Percentiles rank a stretch among this genome's conserved stretches.
These are phyloP conservation scores for Plebejus melissa DNA, from an alignment of 2,888 invertebrate genomes.

Conservation along the genomic window DNA sequence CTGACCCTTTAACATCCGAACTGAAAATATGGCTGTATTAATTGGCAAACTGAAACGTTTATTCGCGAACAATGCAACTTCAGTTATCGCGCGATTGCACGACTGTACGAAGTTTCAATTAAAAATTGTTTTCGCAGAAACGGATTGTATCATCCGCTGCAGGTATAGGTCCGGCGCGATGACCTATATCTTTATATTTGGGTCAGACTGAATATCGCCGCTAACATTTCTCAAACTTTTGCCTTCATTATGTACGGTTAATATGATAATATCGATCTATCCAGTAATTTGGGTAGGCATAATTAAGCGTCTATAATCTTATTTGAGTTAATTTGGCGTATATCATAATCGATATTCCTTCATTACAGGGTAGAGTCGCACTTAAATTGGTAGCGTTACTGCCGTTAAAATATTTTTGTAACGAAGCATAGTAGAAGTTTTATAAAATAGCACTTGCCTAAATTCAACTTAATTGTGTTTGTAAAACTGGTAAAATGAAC, in stretches of 20 bases:
- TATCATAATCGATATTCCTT: neutral
- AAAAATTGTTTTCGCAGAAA: constrained; percentile 48
- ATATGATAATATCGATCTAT: neutral
- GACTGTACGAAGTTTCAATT: constrained; percentile 51
- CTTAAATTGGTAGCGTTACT: neutral
- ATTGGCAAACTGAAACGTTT: constrained; percentile 28
- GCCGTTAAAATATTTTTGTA: neutral
- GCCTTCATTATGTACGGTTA: constrained; percentile 22
- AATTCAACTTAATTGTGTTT: neutral
- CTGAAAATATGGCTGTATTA: constrained; percentile 10
- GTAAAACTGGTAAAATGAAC: neutral
- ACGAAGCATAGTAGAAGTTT: neutral
- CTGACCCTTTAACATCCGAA: neutral
- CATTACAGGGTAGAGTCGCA: neutral
- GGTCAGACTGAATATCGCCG: constrained; percentile 61
- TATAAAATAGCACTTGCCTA: neutral
- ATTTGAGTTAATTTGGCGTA: neutral
- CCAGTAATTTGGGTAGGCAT: neutral
- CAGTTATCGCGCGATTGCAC: constrained; percentile 34
- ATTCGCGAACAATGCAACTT: constrained; percentile 30
- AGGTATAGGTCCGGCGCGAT: constrained; percentile 42
- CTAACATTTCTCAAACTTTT: constrained; percentile 28
- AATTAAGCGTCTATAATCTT: neutral
- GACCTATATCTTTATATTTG: constrained; percentile 65
- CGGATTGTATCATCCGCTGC: constrained; percentile 46